Evolutionary conservation across 2,888 invertebrate species (phyloP).

Genomic region (Cancer borealis): DNA sequence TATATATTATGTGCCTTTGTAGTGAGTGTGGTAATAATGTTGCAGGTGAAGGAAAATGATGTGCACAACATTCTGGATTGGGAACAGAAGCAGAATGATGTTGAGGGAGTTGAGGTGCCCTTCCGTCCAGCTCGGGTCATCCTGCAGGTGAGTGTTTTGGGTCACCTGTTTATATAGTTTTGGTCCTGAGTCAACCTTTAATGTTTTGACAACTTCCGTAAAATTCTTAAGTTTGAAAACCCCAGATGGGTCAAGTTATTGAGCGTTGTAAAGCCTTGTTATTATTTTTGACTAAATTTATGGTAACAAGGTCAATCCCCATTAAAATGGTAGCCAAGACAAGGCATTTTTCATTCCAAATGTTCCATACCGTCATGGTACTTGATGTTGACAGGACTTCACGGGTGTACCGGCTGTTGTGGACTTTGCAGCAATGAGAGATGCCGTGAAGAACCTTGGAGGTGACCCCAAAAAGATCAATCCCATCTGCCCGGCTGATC

Average conservation of each 20-base stretch:
- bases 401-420: slow-evolving; percentile 99
- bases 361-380: neutral
- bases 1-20: too few species aligned
- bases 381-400: slow-evolving; percentile 85
- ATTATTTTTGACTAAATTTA: neutral
- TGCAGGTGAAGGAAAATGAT: slow-evolving; percentile 87
- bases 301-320: neutral
- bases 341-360: neutral
- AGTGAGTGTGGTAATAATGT: neutral
- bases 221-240: too few species aligned
- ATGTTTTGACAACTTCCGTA: neutral
- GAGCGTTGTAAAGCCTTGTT: neutral
- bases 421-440: slow-evolving; percentile 99
- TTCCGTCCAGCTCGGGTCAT: slow-evolving; percentile 98
- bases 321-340: neutral
- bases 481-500: slow-evolving; percentile 97
- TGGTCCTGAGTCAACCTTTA: neutral
- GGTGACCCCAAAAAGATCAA: slow-evolving; percentile 96
- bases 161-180: neutral
- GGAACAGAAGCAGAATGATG: slow-evolving; percentile 87
- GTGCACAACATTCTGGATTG: slow-evolving; percentile 93
- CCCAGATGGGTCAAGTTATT: too few species aligned
- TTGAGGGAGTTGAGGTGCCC: slow-evolving; percentile 91
- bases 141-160: slow-evolving; percentile 86
- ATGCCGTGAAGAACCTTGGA: slow-evolving; percentile 91